phyloP scores from a whole-genome alignment of 2,113 vertebrate species.

The Tympanuchus pallidicinctus region DNA sequence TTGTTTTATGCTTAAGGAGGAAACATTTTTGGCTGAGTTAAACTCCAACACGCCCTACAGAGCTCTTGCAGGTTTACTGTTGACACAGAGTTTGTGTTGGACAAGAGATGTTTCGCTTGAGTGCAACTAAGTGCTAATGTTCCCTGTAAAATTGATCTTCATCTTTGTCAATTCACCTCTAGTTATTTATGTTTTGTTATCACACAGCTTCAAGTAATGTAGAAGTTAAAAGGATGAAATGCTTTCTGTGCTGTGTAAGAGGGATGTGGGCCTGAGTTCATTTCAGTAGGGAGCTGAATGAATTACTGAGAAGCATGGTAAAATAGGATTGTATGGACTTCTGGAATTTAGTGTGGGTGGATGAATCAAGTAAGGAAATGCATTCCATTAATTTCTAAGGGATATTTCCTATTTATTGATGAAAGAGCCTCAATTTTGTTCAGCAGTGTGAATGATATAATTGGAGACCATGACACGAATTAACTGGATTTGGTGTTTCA shows the following conservation, averaged over 20 bases:
- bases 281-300: background rate
- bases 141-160: background rate
- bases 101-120: background rate
- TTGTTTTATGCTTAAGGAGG: background rate
- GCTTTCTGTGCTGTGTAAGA: background rate
- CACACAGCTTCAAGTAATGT: background rate
- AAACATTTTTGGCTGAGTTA: constrained; percentile 15
- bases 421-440: background rate
- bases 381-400: background rate
- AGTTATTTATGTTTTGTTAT: background rate
- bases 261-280: background rate
- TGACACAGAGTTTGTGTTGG: background rate
- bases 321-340: background rate
- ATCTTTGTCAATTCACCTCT: background rate
- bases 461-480: background rate
- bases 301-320: background rate
- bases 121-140: background rate
- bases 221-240: background rate
- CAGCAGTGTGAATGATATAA: background rate
- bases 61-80: constrained; percentile 3
- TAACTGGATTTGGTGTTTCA: background rate
- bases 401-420: background rate
- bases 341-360: constrained; percentile 4
- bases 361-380: background rate
- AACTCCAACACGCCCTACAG: background rate